Evolutionary conservation across 2,888 invertebrate species (phyloP).

Genomic region (Euplexia lucipara): DNA sequence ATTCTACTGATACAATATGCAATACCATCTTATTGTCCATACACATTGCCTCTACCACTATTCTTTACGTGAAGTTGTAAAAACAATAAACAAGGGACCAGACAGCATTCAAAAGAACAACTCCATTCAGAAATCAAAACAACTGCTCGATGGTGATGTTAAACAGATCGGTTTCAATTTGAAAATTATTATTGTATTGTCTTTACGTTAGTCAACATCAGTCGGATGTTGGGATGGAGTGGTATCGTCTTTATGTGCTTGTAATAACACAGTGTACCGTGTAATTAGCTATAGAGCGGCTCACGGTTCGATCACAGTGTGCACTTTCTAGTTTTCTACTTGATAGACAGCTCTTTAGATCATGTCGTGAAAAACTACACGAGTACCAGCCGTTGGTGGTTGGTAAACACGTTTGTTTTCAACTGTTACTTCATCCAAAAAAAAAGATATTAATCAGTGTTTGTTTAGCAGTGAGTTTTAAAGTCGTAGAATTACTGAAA

Average conservation of each 20-base stretch:
- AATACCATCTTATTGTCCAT: neutral
- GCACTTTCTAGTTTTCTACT: slow-evolving; percentile 67
- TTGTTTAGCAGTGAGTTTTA: neutral
- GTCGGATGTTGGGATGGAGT: slow-evolving; percentile 37
- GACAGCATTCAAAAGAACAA: neutral
- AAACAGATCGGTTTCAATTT: slow-evolving; percentile 37
- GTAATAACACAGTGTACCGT: slow-evolving; percentile 45
- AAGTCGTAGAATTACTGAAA: neutral
- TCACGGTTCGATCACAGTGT: slow-evolving; percentile 39
- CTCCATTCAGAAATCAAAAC: slow-evolving; percentile 19
- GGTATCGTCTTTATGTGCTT: slow-evolving; percentile 30
- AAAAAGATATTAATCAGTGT: neutral
- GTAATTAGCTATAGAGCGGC: slow-evolving; percentile 53
- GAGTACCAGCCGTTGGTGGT: slow-evolving; percentile 22
- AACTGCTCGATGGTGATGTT: slow-evolving; percentile 25
- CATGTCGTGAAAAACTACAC: slow-evolving; percentile 42
- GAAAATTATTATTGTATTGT: slow-evolving; percentile 38
- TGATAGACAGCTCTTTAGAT: slow-evolving; percentile 58
- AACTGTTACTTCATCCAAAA: neutral
- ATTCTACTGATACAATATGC: too few relatives aligned
- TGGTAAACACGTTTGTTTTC: slow-evolving; percentile 5
- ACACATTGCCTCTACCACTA: neutral
- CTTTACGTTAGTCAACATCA: slow-evolving; percentile 40
- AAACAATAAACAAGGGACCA: neutral
- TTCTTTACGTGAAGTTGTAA: neutral